Percentiles rank a stretch among this genome's conserved stretches.
Conservation (phyloP, 2,888 invertebrate genomes). For the Chloromyia formosa region DNA sequence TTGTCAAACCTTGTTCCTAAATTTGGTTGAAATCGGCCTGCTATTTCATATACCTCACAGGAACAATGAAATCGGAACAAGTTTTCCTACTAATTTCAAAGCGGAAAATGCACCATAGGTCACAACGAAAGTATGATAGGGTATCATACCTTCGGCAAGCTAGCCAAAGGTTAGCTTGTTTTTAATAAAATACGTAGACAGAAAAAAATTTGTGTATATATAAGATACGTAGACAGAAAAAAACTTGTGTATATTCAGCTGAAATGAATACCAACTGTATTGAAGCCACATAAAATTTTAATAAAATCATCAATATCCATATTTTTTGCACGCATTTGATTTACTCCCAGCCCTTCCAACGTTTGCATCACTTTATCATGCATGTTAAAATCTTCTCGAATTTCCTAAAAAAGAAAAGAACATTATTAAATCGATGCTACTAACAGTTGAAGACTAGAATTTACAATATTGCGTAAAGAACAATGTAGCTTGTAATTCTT, state of each 20-base stretch:
- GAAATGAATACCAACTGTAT: slow-evolving; percentile 93
- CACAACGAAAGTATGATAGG: too few species aligned
- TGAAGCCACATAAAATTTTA: slow-evolving; percentile 84
- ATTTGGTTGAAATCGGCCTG: too few species aligned
- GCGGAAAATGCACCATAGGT: too few species aligned
- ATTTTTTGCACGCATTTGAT: slow-evolving; percentile 83
- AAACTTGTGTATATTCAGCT: slow-evolving; percentile 46
- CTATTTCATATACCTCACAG: too few species aligned
- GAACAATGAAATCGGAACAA: too few species aligned
- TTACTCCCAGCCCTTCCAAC: slow-evolving; percentile 73
- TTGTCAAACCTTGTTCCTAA: too few species aligned
- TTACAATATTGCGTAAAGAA: slow-evolving; percentile 83
- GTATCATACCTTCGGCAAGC: too few species aligned
- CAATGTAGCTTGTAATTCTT: slow-evolving; percentile 92
- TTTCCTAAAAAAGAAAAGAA: slow-evolving; percentile 67
- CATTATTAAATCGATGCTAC: background rate
- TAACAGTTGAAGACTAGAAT: slow-evolving; percentile 49
- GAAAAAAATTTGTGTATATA: too few species aligned
- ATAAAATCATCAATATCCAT: slow-evolving; percentile 99
- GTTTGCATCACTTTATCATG: slow-evolving; percentile 82
- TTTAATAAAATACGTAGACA: too few species aligned
- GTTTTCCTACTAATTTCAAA: too few species aligned
- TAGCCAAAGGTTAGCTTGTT: too few species aligned
- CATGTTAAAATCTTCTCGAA: slow-evolving; percentile 82
- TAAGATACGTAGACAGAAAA: too few species aligned